A percentile compares a stretch with the other conserved stretches of the same genome.
phyloP scores from a whole-genome alignment of 1,140 invertebrate genomes.

The Heterodera schachtii region DNA sequence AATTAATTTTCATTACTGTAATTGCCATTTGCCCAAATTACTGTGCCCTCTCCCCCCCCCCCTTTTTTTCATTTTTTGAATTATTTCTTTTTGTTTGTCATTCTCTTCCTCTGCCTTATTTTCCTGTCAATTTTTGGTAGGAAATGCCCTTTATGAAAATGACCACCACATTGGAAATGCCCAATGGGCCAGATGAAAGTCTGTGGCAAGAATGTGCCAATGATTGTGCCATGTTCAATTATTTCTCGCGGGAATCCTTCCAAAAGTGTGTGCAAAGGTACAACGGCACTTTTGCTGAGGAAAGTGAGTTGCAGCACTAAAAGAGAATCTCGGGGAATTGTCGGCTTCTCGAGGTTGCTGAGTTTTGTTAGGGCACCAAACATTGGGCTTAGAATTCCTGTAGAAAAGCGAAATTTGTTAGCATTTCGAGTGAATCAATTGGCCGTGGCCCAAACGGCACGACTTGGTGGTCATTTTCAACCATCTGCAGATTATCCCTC shows the following conservation, averaged over 20 bases:
- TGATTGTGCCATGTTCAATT: constrained; percentile 19
- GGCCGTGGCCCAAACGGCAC: neutral
- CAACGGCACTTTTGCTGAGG: constrained; percentile 17
- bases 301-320: neutral
- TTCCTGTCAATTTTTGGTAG: constrained; percentile 9
- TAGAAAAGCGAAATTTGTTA: neutral
- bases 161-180: constrained; percentile 30
- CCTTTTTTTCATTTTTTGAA: no score
- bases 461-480: constrained; percentile 9
- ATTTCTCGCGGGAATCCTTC: neutral
- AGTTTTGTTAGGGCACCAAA: no score
- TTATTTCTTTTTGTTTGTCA: no score
- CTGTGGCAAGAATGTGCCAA: constrained; percentile 25
- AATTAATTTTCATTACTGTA: no score
- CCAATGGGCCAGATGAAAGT: constrained; percentile 9
- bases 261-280: constrained; percentile 22
- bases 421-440: neutral
- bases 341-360: no score
- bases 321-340: no score
- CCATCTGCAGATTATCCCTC: no score
- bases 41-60: no score
- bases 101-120: no score
- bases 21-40: no score
- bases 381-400: no score
- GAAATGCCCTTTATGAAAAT: constrained; percentile 18